Conservation (phyloP, 1,140 invertebrate genomes). For the Littorina saxatilis region DNA sequence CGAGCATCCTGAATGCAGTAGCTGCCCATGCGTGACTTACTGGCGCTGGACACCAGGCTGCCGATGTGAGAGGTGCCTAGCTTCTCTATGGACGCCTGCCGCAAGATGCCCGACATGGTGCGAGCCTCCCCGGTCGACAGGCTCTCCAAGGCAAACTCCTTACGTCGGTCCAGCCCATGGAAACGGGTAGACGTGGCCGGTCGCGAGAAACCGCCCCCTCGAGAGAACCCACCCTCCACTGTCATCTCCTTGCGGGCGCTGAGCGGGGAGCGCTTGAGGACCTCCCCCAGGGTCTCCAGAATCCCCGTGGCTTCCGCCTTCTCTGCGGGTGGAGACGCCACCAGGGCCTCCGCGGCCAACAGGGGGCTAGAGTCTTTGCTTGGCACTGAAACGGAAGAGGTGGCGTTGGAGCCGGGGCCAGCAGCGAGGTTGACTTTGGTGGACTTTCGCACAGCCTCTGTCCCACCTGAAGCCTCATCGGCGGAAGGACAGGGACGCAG, state of each 20-base stretch:
- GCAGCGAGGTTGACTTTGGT: not conserved
- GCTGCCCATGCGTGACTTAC: slow-evolving; percentile 66
- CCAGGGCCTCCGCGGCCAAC: not conserved
- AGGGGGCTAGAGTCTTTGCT: slow-evolving; percentile 5
- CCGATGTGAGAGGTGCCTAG: slow-evolving; percentile 71
- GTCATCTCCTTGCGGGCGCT: slow-evolving; percentile 62
- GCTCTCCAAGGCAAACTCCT: slow-evolving; percentile 72
- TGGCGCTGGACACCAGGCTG: slow-evolving; percentile 66
- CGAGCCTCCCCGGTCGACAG: slow-evolving; percentile 70
- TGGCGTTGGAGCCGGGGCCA: not conserved
- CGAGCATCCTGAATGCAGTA: slow-evolving; percentile 63
- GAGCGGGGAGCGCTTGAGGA: slow-evolving; percentile 56
- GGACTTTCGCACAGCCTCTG: not conserved
- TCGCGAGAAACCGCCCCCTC: slow-evolving; percentile 59
- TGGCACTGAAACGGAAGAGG: slow-evolving; percentile 9
- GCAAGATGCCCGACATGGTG: slow-evolving; percentile 72
- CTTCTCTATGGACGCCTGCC: slow-evolving; percentile 72
- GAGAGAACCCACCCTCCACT: slow-evolving; percentile 60
- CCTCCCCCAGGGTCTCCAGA: slow-evolving; percentile 57
- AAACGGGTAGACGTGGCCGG: slow-evolving; percentile 64
- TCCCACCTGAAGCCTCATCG: slow-evolving; percentile 15
- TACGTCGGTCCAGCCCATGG: slow-evolving; percentile 63
- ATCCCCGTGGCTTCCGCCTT: slow-evolving; percentile 30
- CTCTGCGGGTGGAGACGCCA: not conserved
- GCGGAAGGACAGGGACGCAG: slow-evolving; percentile 3